Conservation (phyloP, 2,888 invertebrate genomes). For the Anodontia alba region DNA sequence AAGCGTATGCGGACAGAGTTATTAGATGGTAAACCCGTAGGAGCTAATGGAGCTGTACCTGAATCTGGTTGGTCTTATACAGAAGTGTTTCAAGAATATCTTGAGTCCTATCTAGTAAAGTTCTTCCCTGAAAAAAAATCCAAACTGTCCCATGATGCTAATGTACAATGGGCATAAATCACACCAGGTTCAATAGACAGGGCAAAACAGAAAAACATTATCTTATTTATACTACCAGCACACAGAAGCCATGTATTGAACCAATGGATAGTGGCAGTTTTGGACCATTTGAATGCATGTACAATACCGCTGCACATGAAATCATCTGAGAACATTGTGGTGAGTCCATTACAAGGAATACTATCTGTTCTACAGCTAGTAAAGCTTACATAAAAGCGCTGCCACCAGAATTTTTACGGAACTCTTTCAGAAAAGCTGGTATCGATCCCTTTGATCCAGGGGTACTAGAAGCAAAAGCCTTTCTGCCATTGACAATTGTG, state of each 20-base stretch:
- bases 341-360: constrained; percentile 25
- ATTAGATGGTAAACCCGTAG: constrained; percentile 21
- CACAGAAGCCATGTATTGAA: constrained; percentile 43
- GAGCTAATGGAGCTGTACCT: constrained; percentile 34
- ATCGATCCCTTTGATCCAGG: constrained; percentile 46
- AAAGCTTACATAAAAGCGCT: constrained; percentile 41
- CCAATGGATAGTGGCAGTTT: constrained; percentile 45
- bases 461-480: constrained; percentile 15
- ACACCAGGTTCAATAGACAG: constrained; percentile 45
- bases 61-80: constrained; percentile 41
- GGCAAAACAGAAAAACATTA: constrained; percentile 52
- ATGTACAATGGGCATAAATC: constrained; percentile 49
- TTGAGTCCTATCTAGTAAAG: constrained; percentile 44
- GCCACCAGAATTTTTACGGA: constrained; percentile 39
- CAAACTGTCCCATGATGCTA: constrained; percentile 31
- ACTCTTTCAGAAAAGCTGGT: constrained; percentile 42
- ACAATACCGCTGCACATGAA: constrained; percentile 28
- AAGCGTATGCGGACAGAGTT: constrained; percentile 26
- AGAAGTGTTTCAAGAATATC: constrained; percentile 38
- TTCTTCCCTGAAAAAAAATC: constrained; percentile 15
- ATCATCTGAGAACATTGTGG: constrained; percentile 32
- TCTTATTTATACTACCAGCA: constrained; percentile 56
- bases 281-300: constrained; percentile 44
- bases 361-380: constrained; percentile 33
- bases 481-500: constrained; percentile 2